Conservation (phyloP, 2,797 vertebrate species). For the Enteromius radiatus region DNA sequence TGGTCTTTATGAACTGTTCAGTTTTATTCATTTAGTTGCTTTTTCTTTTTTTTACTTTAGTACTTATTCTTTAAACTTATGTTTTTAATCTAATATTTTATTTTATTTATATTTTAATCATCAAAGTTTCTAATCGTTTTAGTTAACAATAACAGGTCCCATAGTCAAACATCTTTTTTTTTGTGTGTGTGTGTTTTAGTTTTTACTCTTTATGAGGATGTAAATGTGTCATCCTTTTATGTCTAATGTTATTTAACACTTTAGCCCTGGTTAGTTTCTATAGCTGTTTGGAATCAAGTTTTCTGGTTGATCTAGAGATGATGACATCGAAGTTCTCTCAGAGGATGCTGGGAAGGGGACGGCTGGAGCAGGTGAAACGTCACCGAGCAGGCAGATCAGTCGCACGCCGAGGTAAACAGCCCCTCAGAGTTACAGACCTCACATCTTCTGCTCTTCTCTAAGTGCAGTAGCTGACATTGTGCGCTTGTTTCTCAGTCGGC, state of each 20-base stretch:
- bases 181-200: too few species aligned
- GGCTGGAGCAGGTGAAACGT: slow-evolving; percentile 81
- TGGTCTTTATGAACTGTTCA: not conserved
- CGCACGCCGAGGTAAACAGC: slow-evolving; percentile 80
- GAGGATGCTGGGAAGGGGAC: slow-evolving; percentile 87
- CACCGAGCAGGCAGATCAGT: slow-evolving; percentile 76
- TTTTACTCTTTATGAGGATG: not conserved
- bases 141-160: not conserved
- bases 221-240: not conserved
- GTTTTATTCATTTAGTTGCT: not conserved
- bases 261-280: not conserved
- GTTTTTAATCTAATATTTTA: not conserved
- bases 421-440: not conserved
- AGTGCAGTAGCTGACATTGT: not conserved
- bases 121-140: not conserved
- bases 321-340: slow-evolving; percentile 93
- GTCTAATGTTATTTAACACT: not conserved
- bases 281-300: not conserved
- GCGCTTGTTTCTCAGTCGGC: slow-evolving; percentile 79
- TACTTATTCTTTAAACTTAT: not conserved
- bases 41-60: not conserved
- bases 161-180: not conserved
- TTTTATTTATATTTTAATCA: not conserved
- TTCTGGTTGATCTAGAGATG: slow-evolving; percentile 81
- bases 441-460: too few species aligned